phyloP scores from a whole-genome alignment of 2,797 vertebrate species.

The Rhinoraja longicauda region DNA sequence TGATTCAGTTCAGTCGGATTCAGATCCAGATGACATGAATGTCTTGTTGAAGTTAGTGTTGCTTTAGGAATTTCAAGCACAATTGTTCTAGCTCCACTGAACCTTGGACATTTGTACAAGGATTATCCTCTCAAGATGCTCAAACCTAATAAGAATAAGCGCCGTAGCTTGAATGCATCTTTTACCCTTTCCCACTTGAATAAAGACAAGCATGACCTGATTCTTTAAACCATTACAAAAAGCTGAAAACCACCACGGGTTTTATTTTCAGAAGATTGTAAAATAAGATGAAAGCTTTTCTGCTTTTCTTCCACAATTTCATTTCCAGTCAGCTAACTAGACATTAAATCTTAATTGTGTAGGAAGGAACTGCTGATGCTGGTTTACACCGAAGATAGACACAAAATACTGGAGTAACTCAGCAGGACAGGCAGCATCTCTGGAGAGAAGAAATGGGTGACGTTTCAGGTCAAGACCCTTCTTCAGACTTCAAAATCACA shows the following conservation, averaged over 20 bases:
- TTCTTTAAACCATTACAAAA: neutral
- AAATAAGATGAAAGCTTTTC: neutral
- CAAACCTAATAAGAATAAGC: neutral
- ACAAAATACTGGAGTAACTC: no score
- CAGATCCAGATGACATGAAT: neutral
- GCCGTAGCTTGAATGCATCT: conserved; percentile 18
- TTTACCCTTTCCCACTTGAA: conserved; percentile 24
- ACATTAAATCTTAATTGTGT: neutral
- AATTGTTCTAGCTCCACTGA: neutral
- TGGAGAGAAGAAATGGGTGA: no score
- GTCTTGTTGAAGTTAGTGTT: neutral
- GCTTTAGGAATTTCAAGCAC: conserved; percentile 28
- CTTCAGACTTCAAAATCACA: no score
- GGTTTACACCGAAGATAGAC: no score
- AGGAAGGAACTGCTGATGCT: no score
- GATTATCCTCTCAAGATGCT: conserved; percentile 11
- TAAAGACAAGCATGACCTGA: conserved; percentile 17
- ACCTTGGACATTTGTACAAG: conserved; percentile 9
- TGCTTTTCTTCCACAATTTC: neutral
- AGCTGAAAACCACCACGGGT: neutral
- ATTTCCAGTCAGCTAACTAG: neutral
- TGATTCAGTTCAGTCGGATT: neutral
- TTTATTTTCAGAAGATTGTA: neutral
- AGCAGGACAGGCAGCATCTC: no score
- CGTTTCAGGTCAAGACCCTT: no score